Evolutionary conservation across 2,113 vertebrate genomes (phyloP).

Genomic region (Limanda limanda): DNA sequence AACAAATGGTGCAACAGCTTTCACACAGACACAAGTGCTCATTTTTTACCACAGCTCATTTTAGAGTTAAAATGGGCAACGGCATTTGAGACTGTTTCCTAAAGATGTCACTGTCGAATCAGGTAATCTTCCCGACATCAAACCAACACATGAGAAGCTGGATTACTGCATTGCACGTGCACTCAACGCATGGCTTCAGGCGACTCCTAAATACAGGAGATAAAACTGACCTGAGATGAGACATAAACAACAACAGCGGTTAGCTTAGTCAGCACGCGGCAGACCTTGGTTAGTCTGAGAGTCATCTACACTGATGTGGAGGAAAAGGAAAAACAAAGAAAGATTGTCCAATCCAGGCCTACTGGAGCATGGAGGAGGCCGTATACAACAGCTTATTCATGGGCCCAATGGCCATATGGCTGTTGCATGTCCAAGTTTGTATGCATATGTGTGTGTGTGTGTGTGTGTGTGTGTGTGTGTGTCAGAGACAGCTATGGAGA

Average conservation of each 20-base stretch:
- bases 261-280: slow-evolving; percentile 58
- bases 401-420: slow-evolving; percentile 36
- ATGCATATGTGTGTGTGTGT: not conserved
- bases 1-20: slow-evolving; percentile 53
- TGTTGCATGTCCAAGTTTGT: slow-evolving; percentile 14
- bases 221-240: slow-evolving; percentile 38
- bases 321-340: slow-evolving; percentile 38
- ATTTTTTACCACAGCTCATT: slow-evolving; percentile 37
- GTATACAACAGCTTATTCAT: slow-evolving; percentile 29
- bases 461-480: not conserved
- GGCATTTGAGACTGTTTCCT: slow-evolving; percentile 34
- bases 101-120: slow-evolving; percentile 24
- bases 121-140: slow-evolving; percentile 20
- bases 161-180: not conserved
- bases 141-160: not conserved
- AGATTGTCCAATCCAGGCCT: slow-evolving; percentile 33
- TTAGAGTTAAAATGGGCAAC: slow-evolving; percentile 31
- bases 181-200: not conserved
- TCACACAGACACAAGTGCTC: slow-evolving; percentile 20
- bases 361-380: slow-evolving; percentile 31
- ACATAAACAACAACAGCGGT: slow-evolving; percentile 55
- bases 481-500: not conserved
- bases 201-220: slow-evolving; percentile 40
- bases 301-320: slow-evolving; percentile 37
- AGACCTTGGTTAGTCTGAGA: slow-evolving; percentile 52